Evolutionary conservation across 2,113 vertebrate species (phyloP), one percentile per base, ranked within the genome.

Genomic region (Ptilonorhynchus violaceus): DNA sequence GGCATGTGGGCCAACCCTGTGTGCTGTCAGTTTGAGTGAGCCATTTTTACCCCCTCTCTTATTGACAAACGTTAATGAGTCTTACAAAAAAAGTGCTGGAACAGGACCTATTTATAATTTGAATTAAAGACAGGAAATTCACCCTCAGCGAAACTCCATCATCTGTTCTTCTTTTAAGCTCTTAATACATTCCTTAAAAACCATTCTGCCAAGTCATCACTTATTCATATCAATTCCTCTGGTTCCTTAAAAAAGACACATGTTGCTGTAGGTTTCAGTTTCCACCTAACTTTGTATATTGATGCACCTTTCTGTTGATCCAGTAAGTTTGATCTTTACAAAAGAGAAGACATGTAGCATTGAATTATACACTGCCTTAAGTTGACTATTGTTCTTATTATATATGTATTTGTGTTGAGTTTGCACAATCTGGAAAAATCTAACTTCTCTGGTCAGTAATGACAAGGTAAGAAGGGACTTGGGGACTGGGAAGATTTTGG

Each of bases 311-410:
- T 88, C 96, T 94, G 70, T 97, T 87, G 67, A 92, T 94, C 59
- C 80, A 66, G 66, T 95, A 90, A 95, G 77, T 95, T 63, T 95
- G 89, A 93, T 91, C 74, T 94, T 91, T 88, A 93, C 91, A 90
- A 93, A 83, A 89, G 89, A 93, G 42, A 94, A 90, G 73, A 94
- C 93, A 90, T 94, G 95, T 95, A 97, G 96, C 93, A 96, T 94
- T 96, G 92, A 96, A 93, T 94, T 89, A 86, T 76, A 92, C 89
- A 91, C 97, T 98, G 98, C 98, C 98, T 99, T 98, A 98, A 96
- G 95, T 96, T 98, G 93, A 91, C 35, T 94, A 86, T 97, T 87
- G 91, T 97, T 96, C 93, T 92, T 97, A 96, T 96, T 93, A 92
- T 87, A 85, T 94, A 95, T 96, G 96, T 97, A 95, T 98, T 97